Conservation (phyloP, 2,888 invertebrate species). For the Apocheima hispidaria region DNA sequence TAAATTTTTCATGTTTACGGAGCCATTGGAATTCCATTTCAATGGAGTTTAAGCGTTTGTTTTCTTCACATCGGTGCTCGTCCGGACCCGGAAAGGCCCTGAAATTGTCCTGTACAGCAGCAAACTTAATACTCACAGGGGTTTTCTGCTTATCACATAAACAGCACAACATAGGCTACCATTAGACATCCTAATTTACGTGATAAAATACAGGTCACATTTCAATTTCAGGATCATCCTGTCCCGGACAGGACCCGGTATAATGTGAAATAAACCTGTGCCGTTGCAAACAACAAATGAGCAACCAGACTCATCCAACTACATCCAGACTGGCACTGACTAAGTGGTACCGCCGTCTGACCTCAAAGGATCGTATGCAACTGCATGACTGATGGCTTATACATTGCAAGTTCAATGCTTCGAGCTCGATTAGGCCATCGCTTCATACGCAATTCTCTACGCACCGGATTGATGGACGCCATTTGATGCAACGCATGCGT, state of each 20-base stretch:
- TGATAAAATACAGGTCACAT: too few species aligned
- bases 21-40: constrained; percentile 29
- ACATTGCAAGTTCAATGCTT: constrained; percentile 54
- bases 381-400: constrained; percentile 67
- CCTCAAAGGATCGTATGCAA: constrained; percentile 62
- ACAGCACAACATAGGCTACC: too few species aligned
- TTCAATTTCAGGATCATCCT: not conserved
- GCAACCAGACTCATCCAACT: constrained; percentile 65
- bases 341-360: constrained; percentile 67
- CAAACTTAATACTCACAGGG: not conserved
- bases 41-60: constrained; percentile 47
- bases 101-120: not conserved
- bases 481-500: constrained; percentile 28
- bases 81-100: not conserved
- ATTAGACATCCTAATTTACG: too few species aligned
- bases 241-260: not conserved
- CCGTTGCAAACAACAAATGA: constrained; percentile 47
- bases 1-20: constrained; percentile 20
- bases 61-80: not conserved
- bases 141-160: not conserved
- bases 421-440: constrained; percentile 42
- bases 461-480: constrained; percentile 35
- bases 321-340: constrained; percentile 72
- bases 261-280: constrained; percentile 29
- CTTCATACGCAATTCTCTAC: constrained; percentile 36